These are phyloP conservation scores for Rhyacichthys aspro DNA, from an alignment of 2,797 vertebrate species.

Conservation along the genomic window DNA sequence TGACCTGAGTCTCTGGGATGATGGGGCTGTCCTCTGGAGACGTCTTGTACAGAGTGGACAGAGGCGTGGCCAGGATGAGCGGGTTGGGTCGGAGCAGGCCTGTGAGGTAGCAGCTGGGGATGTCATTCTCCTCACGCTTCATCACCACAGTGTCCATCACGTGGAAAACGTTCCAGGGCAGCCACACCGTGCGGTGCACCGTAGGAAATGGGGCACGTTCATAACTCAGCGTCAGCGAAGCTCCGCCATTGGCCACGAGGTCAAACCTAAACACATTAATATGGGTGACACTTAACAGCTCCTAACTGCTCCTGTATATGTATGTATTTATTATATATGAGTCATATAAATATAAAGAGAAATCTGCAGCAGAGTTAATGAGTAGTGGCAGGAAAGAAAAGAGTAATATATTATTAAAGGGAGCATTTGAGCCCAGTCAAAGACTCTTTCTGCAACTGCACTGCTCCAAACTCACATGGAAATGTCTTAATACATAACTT, in stretches of 20 bases:
- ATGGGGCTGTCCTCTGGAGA: slow-evolving; percentile 93
- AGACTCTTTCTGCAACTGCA: too few species aligned
- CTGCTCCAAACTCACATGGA: too few species aligned
- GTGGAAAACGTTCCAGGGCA: slow-evolving; percentile 96
- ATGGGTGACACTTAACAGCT: too few species aligned
- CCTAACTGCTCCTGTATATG: too few species aligned
- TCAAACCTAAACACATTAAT: slow-evolving; percentile 86
- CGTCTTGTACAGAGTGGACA: slow-evolving; percentile 94
- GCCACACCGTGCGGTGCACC: slow-evolving; percentile 92
- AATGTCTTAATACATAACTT: too few species aligned
- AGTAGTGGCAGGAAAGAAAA: too few species aligned
- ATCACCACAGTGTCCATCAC: slow-evolving; percentile 98
- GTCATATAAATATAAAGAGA: too few species aligned
- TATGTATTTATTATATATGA: too few species aligned
- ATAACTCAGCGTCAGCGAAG: slow-evolving; percentile 91
- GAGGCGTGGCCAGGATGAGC: slow-evolving; percentile 89
- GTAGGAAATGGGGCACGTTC: slow-evolving; percentile 91
- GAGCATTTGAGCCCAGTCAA: too few species aligned
- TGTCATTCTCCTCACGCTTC: slow-evolving; percentile 95
- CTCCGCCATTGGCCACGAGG: slow-evolving; percentile 92
- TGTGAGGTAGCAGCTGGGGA: slow-evolving; percentile 93
- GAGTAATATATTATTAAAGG: too few species aligned
- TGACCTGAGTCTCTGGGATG: slow-evolving; percentile 98
- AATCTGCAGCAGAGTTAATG: too few species aligned
- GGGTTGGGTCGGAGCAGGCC: slow-evolving; percentile 92